phyloP scores from a whole-genome alignment of 2,113 vertebrate species.

The Callionymus lyra region DNA sequence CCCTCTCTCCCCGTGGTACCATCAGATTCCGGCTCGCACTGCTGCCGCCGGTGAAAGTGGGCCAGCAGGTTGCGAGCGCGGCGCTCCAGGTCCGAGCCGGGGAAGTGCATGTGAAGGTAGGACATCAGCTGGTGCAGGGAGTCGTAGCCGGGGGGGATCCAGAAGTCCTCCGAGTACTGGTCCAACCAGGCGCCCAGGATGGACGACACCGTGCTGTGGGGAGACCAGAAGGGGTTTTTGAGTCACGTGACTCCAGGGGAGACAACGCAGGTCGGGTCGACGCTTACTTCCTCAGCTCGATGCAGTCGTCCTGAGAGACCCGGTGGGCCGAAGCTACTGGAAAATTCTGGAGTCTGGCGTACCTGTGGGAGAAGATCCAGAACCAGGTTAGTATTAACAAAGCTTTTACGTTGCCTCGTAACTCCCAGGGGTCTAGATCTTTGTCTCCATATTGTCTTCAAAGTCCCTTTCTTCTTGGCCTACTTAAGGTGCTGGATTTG shows the following conservation, averaged over 20 bases:
- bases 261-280: background rate
- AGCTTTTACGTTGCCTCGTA: too few relatives aligned
- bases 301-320: constrained; percentile 76
- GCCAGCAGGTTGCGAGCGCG: constrained; percentile 83
- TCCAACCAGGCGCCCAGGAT: constrained; percentile 97
- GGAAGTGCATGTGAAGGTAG: constrained; percentile 84
- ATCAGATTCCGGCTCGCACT: constrained; percentile 69
- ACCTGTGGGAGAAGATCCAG: constrained; percentile 57
- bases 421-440: too few relatives aligned
- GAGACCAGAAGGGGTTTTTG: background rate
- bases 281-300: constrained; percentile 85
- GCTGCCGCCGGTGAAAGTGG: constrained; percentile 83
- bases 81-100: constrained; percentile 87
- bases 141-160: constrained; percentile 78
- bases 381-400: too few relatives aligned
- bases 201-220: constrained; percentile 83
- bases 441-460: too few relatives aligned
- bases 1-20: constrained; percentile 64
- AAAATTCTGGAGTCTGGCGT: constrained; percentile 79
- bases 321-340: constrained; percentile 68
- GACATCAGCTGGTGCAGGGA: constrained; percentile 86
- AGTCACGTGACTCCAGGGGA: background rate
- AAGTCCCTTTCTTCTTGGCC: background rate
- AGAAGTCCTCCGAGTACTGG: constrained; percentile 97
- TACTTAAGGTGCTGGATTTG: too few relatives aligned